These are phyloP conservation scores for Shinisaurus crocodilurus DNA, from an alignment of 2,113 vertebrate genomes.

Conservation along the genomic window DNA sequence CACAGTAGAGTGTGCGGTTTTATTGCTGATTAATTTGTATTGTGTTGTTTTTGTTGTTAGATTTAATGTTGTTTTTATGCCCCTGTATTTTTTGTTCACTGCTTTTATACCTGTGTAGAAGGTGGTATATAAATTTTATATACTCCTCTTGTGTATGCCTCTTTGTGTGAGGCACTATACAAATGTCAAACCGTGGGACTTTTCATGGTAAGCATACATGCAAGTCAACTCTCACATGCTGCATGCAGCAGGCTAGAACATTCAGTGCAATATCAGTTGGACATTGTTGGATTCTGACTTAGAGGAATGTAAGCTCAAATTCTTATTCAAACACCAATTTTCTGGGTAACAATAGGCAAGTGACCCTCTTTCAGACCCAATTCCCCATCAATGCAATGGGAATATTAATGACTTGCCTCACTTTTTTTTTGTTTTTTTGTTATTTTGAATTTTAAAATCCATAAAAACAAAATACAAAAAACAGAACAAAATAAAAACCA, in stretches of 20 bases:
- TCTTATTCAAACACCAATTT: neutral
- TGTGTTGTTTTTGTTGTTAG: too few species aligned
- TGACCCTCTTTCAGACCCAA: neutral
- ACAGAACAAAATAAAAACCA: too few species aligned
- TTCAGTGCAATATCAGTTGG: neutral
- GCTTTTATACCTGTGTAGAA: too few species aligned
- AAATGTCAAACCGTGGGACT: neutral
- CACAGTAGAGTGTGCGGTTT: too few species aligned
- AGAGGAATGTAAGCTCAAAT: neutral
- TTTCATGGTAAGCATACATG: neutral
- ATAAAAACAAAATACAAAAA: too few species aligned
- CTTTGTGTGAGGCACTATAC: neutral
- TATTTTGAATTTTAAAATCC: too few species aligned
- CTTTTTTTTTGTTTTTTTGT: too few species aligned
- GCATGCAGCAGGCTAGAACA: neutral
- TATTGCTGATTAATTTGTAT: too few species aligned
- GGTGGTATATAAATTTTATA: too few species aligned
- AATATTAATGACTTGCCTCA: neutral
- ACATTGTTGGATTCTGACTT: neutral
- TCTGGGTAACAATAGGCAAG: neutral
- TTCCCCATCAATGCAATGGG: slow-evolving; percentile 10
- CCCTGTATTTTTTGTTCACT: too few species aligned
- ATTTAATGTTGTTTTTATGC: too few species aligned
- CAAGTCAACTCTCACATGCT: neutral
- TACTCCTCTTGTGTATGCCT: neutral